phyloP scores from a whole-genome alignment of 2,797 vertebrate genomes.

The Dendrocincla tyrannina region DNA sequence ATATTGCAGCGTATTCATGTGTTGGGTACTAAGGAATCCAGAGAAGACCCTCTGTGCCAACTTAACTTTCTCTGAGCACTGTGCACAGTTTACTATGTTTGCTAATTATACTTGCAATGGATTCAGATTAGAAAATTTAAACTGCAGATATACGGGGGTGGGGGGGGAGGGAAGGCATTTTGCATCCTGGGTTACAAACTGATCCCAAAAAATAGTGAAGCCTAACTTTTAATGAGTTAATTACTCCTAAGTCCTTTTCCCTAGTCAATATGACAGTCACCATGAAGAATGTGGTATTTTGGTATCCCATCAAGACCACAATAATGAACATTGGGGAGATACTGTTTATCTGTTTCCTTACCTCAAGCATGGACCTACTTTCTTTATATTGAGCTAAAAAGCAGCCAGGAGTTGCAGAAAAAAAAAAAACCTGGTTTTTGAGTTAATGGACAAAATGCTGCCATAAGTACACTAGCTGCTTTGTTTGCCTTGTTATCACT shows the following conservation, averaged over 20 bases:
- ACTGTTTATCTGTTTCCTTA: neutral
- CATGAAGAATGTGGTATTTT: neutral
- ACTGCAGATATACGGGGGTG: neutral
- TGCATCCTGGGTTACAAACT: neutral
- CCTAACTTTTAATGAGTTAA: neutral
- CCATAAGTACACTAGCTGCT: neutral
- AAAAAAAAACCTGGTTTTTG: neutral
- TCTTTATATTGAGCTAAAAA: neutral
- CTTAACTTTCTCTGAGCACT: neutral
- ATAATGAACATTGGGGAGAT: neutral
- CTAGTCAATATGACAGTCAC: neutral
- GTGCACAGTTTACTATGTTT: neutral
- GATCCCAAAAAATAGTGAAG: neutral
- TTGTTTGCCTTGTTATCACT: neutral
- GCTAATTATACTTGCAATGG: neutral
- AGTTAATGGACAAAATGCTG: neutral
- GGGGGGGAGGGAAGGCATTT: neutral
- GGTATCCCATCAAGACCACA: neutral
- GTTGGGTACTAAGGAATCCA: neutral
- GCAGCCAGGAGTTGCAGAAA: neutral
- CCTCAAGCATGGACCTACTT: fast-evolving
- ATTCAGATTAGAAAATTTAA: neutral
- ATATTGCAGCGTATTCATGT: neutral
- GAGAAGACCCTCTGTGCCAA: neutral
- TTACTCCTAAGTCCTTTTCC: neutral